phyloP scores from a whole-genome alignment of 2,113 vertebrate genomes.

The Rattus norvegicus region DNA sequence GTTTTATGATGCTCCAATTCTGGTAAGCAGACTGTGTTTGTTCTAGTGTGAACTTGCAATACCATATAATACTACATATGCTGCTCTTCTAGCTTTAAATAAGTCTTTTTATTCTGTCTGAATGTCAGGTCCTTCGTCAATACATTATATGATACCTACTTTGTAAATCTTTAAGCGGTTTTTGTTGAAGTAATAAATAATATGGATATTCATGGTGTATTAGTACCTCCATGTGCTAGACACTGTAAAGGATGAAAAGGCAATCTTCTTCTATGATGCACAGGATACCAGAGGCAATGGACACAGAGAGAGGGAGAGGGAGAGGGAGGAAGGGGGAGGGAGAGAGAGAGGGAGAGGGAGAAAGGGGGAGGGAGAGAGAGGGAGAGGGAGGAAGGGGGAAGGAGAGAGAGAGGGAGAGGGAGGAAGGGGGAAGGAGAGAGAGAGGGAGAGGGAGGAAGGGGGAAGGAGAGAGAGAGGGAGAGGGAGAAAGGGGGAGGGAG shows the following conservation, averaged over 20 bases:
- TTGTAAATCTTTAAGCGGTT: conserved; percentile 35
- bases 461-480: no score
- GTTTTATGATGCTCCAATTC: not conserved
- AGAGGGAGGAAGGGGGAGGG: no score
- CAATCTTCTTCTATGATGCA: not conserved
- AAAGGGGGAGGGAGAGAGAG: no score
- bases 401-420: no score
- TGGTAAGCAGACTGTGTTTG: not conserved
- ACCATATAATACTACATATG: not conserved
- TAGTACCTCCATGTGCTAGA: not conserved
- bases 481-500: no score
- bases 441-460: no score
- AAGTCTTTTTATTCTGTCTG: conserved; percentile 1
- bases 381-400: no score
- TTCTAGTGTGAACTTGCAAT: conserved; percentile 41
- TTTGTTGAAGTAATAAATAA: conserved; percentile 47
- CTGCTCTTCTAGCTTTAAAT: conserved; percentile 40
- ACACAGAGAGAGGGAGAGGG: not conserved
- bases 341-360: no score
- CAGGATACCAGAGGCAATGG: not conserved
- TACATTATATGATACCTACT: not conserved
- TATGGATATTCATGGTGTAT: not conserved
- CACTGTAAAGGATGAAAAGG: conserved; percentile 42
- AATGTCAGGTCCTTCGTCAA: not conserved
- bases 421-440: no score